phyloP scores from a whole-genome alignment of 2,113 vertebrate species.

The Phodopus roborovskii region DNA sequence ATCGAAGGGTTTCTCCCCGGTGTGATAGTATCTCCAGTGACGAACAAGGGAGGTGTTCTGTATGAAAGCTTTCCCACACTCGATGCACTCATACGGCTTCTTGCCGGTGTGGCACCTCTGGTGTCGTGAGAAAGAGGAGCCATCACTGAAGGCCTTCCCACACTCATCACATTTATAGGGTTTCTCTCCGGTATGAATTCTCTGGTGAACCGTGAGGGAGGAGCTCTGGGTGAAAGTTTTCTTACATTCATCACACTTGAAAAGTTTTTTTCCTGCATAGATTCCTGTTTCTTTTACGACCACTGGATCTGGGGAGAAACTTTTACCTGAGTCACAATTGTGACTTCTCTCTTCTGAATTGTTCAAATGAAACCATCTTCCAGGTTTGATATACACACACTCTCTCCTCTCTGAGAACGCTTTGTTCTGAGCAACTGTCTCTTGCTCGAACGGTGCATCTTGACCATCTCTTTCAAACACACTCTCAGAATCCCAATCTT shows the following conservation, averaged over 20 bases:
- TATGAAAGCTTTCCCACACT: conserved; percentile 79
- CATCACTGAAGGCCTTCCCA: conserved; percentile 80
- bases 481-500: conserved; percentile 28
- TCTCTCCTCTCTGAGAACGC: conserved; percentile 25
- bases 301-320: conserved; percentile 19
- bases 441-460: neutral
- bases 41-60: conserved; percentile 76
- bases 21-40: conserved; percentile 77
- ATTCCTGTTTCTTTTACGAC: conserved; percentile 58
- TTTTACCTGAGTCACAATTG: conserved; percentile 16
- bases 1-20: conserved; percentile 71
- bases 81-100: conserved; percentile 72
- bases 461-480: conserved; percentile 40
- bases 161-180: conserved; percentile 72
- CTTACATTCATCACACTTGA: conserved; percentile 75
- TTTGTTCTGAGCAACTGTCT: neutral
- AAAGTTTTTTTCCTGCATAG: conserved; percentile 76
- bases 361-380: conserved; percentile 40
- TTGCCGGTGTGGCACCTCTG: conserved; percentile 78
- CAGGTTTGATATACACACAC: neutral
- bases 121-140: conserved; percentile 79
- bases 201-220: conserved; percentile 77
- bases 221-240: conserved; percentile 81
- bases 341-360: conserved; percentile 64
- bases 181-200: conserved; percentile 81